Base-by-base conservation (phyloP, 1,140 invertebrate genomes). In the Nomia melanderi region DNA sequence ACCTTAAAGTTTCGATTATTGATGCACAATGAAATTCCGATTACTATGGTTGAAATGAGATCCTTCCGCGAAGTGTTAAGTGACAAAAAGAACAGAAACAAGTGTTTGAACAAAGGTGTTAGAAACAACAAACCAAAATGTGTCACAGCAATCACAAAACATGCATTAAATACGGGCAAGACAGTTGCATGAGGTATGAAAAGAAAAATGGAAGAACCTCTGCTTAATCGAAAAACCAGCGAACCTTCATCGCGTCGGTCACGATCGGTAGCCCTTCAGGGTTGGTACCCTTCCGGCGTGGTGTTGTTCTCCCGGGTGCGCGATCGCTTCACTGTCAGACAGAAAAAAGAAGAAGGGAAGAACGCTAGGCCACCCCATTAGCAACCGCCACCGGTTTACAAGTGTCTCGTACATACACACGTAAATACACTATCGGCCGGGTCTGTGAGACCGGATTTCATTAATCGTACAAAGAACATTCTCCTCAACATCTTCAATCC, bases 221-320 rank as follows among this genome's bases (percentile, higher is more conserved):
- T 17, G 57, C 63, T 79, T 56, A 78, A 78, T 77, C 71, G 84
- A 66, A 86, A 85, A 86, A 86, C 78, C 84, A 84, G 73, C 82
- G 85, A 90, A 91, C 90, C 90, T 91, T 90, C 85, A 81, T 86
- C 70, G 81, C 80, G 87, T 86, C 82, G 80, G 81, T 88, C 85
- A 84, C 83, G 85, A 86, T 88, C 80, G 64, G 82, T 76, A 85
- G 81, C 65, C 83, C 81, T 91, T 91, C 86, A 92, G 87, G 91
- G 90, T 87, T 89, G 91, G 88, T 92, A 92, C 84, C 91, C 92
- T 81, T 91, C 90, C 81, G 91, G 87, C 71, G 90, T 90, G 60
- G 90, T 90, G 88, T 91, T 92, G 90, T 93, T 93, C 90, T 94
- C 93, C 81, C 93, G 91, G 83, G 93, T 94, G 84, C 93, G 93